Evolutionary conservation across 1,140 invertebrate species (phyloP).

Genomic region (Zaprionus africanus): DNA sequence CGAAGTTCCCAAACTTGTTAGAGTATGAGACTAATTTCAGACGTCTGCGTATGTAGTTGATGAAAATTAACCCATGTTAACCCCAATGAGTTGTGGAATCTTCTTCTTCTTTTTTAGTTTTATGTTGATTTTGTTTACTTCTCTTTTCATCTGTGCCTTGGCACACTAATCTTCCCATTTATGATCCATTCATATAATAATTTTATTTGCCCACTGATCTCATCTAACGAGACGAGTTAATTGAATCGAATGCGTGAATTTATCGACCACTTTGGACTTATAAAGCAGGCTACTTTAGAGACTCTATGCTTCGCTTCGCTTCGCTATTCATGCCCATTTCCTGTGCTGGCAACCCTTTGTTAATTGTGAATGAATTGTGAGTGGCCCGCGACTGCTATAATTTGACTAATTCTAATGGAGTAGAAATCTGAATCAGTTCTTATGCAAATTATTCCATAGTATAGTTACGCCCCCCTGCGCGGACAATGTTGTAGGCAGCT

Average conservation of each 20-base stretch:
- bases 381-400: slow-evolving; percentile 50
- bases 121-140: background rate
- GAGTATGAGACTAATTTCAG: background rate
- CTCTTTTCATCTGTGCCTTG: background rate
- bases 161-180: background rate
- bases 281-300: background rate
- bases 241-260: slow-evolving; percentile 37
- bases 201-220: slow-evolving; percentile 37
- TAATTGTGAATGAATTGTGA: slow-evolving; percentile 46
- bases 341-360: slow-evolving; percentile 36
- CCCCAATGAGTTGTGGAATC: background rate
- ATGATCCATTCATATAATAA: slow-evolving; percentile 1
- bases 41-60: background rate
- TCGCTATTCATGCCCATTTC: slow-evolving; percentile 41
- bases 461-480: slow-evolving; percentile 34
- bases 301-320: slow-evolving; percentile 1
- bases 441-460: slow-evolving; percentile 70
- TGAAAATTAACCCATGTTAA: slow-evolving; percentile 9
- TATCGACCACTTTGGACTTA: slow-evolving; percentile 15
- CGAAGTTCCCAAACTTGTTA: background rate
- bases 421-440: slow-evolving; percentile 65
- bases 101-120: slow-evolving; percentile 2
- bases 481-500: slow-evolving; percentile 48
- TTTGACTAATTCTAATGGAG: slow-evolving; percentile 75
- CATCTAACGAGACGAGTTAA: slow-evolving; percentile 35